Evolutionary conservation across 2,797 vertebrate genomes (phyloP).

Genomic region (Neomorphus geoffroyi): DNA sequence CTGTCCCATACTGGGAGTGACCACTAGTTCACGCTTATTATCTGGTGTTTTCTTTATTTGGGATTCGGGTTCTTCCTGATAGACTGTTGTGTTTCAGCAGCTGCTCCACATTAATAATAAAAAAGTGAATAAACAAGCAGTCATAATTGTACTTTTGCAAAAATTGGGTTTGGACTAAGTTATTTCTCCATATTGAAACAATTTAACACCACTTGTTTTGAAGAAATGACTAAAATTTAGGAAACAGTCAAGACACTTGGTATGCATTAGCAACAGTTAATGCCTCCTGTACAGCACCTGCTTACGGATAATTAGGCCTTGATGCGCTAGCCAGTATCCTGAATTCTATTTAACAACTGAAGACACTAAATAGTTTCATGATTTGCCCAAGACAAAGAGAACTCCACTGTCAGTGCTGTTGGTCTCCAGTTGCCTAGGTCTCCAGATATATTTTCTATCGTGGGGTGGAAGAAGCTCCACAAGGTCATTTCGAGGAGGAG

Average conservation of each 20-base stretch:
- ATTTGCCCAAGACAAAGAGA: background rate
- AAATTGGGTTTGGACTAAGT: background rate
- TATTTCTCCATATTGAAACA: background rate
- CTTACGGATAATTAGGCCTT: background rate
- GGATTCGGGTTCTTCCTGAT: background rate
- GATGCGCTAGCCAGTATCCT: background rate
- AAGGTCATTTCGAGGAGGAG: background rate
- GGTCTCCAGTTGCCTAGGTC: background rate
- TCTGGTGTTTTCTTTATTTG: background rate
- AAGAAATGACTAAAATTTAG: background rate
- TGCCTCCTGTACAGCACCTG: accelerated
- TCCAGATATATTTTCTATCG: background rate
- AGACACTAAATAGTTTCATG: background rate
- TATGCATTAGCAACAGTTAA: background rate
- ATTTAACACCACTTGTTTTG: background rate
- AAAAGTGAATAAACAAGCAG: constrained; percentile 15
- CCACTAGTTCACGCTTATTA: background rate
- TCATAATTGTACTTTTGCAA: constrained; percentile 3
- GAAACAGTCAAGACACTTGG: background rate
- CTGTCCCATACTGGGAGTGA: background rate
- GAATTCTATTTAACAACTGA: background rate
- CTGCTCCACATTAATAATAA: background rate
- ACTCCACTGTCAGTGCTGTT: background rate
- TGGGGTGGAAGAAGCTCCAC: background rate
- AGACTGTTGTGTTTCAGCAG: background rate